phyloP scores from a whole-genome alignment of 2,113 vertebrate species.

The Phycodurus eques region DNA sequence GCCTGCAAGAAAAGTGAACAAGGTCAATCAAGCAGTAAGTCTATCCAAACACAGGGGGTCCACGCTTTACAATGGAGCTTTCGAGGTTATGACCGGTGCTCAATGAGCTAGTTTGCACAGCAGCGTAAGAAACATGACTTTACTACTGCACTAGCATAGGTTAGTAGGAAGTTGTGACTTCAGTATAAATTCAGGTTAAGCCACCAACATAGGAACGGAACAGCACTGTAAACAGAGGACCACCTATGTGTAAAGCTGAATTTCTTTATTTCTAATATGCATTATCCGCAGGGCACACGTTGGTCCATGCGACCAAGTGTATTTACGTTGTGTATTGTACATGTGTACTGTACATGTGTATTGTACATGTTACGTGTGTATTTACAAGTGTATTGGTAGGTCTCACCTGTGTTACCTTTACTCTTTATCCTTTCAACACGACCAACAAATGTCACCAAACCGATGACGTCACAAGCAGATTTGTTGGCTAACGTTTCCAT shows the following conservation, averaged over 20 bases:
- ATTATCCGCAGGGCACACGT: too few relatives aligned
- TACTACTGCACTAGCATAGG: too few relatives aligned
- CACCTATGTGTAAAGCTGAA: too few relatives aligned
- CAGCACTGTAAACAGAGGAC: too few relatives aligned
- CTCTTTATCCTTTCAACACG: slow-evolving; percentile 82
- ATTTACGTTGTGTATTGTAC: neutral
- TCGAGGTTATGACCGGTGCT: neutral
- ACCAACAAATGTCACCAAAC: slow-evolving; percentile 87
- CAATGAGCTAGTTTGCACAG: too few relatives aligned
- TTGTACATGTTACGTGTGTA: too few relatives aligned
- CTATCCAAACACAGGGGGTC: neutral
- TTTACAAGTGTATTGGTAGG: too few relatives aligned
- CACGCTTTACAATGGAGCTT: too few relatives aligned
- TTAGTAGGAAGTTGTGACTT: too few relatives aligned
- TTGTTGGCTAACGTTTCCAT: slow-evolving; percentile 74
- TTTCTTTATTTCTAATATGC: neutral
- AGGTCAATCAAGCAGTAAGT: neutral
- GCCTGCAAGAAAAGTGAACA: slow-evolving; percentile 56
- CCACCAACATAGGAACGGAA: too few relatives aligned
- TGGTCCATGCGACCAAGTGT: neutral
- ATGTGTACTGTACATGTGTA: too few relatives aligned
- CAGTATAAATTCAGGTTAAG: neutral
- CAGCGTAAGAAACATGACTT: too few relatives aligned
- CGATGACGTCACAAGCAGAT: slow-evolving; percentile 83
- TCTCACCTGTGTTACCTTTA: slow-evolving; percentile 71